phyloP scores from a whole-genome alignment of 2,113 vertebrate genomes.

The Pelusios castaneus region DNA sequence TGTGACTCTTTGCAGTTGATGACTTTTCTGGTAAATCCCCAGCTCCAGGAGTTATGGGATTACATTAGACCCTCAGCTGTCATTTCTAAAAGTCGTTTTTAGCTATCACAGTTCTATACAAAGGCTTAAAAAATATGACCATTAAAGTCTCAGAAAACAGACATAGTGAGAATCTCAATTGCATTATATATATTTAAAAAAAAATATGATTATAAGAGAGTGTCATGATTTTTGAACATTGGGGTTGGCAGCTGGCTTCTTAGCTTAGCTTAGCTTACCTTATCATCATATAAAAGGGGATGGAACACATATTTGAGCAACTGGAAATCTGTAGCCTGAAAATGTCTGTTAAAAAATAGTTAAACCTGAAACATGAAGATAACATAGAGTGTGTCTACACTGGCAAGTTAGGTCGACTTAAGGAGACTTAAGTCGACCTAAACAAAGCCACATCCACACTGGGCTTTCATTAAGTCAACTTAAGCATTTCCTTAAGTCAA shows the following conservation, averaged over 20 bases:
- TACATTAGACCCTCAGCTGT: background rate
- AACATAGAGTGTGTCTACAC: too few relatives aligned
- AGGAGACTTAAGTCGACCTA: too few relatives aligned
- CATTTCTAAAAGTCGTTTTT: background rate
- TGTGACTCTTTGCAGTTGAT: background rate
- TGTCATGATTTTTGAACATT: background rate
- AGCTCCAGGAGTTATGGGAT: background rate
- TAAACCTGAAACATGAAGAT: background rate
- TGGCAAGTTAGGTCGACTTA: too few relatives aligned
- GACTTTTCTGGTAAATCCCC: background rate
- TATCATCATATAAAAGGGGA: background rate
- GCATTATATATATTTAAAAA: background rate
- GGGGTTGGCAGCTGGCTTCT: background rate
- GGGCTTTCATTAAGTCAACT: too few relatives aligned
- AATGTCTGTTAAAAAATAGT: background rate
- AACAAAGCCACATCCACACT: too few relatives aligned
- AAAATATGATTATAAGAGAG: background rate
- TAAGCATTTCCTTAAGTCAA: too few relatives aligned
- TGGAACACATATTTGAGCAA: background rate
- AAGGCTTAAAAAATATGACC: background rate
- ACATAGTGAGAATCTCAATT: background rate
- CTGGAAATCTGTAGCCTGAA: background rate
- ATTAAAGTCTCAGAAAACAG: background rate
- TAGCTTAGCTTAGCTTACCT: background rate
- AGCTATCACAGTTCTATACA: background rate